phyloP scores from a whole-genome alignment of 2,797 vertebrate genomes.

The Hydrolagus colliei region DNA sequence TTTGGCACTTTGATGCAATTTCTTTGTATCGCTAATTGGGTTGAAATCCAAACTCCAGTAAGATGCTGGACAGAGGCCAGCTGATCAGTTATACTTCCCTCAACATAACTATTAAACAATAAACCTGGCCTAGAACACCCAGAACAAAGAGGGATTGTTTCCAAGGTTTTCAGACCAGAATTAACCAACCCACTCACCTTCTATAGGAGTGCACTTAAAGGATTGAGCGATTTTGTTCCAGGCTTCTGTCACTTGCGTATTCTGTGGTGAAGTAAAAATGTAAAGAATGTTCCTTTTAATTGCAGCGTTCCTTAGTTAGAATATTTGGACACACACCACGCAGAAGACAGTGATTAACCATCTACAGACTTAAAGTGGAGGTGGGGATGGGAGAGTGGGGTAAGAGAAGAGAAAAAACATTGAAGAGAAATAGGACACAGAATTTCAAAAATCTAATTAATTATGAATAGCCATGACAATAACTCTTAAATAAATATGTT shows the following conservation, averaged over 20 bases:
- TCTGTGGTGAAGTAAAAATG: slow-evolving; percentile 54
- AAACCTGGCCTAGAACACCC: no score
- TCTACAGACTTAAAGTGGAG: fast-evolving
- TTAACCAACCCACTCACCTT: slow-evolving; percentile 62
- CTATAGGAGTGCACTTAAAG: slow-evolving; percentile 89
- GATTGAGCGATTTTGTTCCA: slow-evolving; percentile 97
- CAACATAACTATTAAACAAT: no score
- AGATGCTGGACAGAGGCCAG: no score
- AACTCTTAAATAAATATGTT: not conserved
- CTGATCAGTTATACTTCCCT: no score
- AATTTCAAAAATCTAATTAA: not conserved
- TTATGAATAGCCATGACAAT: not conserved
- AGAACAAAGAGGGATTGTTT: not conserved
- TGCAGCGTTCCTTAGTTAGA: not conserved
- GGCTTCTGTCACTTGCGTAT: slow-evolving; percentile 90
- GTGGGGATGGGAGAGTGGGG: not conserved
- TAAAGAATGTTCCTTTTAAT: not conserved
- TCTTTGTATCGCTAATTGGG: no score
- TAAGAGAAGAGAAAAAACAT: not conserved
- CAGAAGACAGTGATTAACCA: no score
- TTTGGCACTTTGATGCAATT: no score
- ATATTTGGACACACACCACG: no score
- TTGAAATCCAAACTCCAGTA: no score
- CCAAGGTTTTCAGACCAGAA: not conserved
- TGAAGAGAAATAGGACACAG: slow-evolving; percentile 13